Percentiles rank a stretch among this genome's conserved stretches.
Evolutionary conservation across 1,140 invertebrate genomes (phyloP).

Genomic region (Diorhabda sublineata): DNA sequence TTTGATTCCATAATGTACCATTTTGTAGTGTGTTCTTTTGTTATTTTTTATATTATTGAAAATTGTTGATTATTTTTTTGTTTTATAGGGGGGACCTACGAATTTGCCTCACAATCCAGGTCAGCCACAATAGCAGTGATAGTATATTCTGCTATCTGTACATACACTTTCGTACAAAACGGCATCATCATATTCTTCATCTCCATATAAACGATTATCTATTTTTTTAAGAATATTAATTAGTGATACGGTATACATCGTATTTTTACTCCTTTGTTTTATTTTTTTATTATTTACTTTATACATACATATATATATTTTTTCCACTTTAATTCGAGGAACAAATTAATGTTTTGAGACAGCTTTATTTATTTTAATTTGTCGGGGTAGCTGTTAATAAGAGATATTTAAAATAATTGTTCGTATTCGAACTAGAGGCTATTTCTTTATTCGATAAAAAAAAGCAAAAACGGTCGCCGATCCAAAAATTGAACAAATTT

Average conservation of each 20-base stretch:
- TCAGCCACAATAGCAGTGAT: slow-evolving; percentile 48
- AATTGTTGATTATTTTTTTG: slow-evolving; percentile 6
- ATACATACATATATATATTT: slow-evolving; percentile 13
- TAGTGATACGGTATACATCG: slow-evolving; percentile 35
- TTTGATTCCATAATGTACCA: too few species aligned
- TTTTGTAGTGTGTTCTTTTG: too few species aligned
- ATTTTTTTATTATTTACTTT: slow-evolving; percentile 22
- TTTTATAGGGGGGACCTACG: slow-evolving; percentile 45
- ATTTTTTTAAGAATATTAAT: slow-evolving; percentile 45
- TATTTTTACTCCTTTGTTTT: slow-evolving; percentile 27
- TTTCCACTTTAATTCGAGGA: slow-evolving; percentile 27
- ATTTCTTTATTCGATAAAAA: background rate
- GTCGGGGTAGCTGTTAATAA: slow-evolving; percentile 10
- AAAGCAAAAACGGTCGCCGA: too few species aligned
- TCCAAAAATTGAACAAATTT: too few species aligned
- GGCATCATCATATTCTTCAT: slow-evolving; percentile 38
- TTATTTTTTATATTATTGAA: too few species aligned
- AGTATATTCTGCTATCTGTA: slow-evolving; percentile 41
- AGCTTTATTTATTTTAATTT: slow-evolving; percentile 24
- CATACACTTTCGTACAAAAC: slow-evolving; percentile 43
- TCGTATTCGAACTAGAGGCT: background rate
- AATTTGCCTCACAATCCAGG: slow-evolving; percentile 48
- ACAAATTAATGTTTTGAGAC: slow-evolving; percentile 11
- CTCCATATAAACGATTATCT: slow-evolving; percentile 39
- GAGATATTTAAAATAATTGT: background rate